Evolutionary conservation across 2,797 vertebrate genomes (phyloP).

Genomic region (Darevskia nairensis): DNA sequence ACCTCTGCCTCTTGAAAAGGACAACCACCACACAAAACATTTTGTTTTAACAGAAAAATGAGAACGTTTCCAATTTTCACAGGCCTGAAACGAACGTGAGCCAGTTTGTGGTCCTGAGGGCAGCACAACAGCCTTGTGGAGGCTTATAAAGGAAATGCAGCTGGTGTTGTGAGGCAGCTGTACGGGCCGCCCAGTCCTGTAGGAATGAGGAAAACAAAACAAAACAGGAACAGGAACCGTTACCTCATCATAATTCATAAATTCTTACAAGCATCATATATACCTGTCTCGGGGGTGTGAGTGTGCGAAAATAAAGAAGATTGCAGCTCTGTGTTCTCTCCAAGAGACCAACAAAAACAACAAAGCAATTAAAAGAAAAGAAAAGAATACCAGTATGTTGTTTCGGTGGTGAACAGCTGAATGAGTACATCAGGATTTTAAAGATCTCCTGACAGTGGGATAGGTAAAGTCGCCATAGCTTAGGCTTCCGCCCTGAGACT

Average conservation of each 20-base stretch:
- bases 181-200: neutral
- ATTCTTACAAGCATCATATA: neutral
- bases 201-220: conserved; percentile 25
- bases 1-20: neutral
- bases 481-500: neutral
- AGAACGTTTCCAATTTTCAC: conserved; percentile 23
- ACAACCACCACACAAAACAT: neutral
- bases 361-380: neutral
- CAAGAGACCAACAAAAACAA: conserved; percentile 7
- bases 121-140: neutral
- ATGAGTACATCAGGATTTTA: neutral
- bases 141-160: neutral
- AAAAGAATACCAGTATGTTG: conserved; percentile 3
- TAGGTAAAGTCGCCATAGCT: too few relatives aligned
- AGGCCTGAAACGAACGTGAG: conserved; percentile 14
- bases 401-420: neutral
- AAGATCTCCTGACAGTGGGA: neutral
- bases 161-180: neutral
- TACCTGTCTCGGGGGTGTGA: neutral
- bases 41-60: conserved; percentile 28
- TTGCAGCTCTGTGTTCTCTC: conserved; percentile 38
- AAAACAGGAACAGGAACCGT: neutral
- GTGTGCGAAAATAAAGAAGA: conserved; percentile 19
- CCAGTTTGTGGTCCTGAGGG: neutral
- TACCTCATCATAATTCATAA: neutral